Percentiles rank a stretch among this genome's conserved stretches.
Evolutionary conservation across 1,140 invertebrate species (phyloP).

Genomic region (Druon quercuslanigerum): DNA sequence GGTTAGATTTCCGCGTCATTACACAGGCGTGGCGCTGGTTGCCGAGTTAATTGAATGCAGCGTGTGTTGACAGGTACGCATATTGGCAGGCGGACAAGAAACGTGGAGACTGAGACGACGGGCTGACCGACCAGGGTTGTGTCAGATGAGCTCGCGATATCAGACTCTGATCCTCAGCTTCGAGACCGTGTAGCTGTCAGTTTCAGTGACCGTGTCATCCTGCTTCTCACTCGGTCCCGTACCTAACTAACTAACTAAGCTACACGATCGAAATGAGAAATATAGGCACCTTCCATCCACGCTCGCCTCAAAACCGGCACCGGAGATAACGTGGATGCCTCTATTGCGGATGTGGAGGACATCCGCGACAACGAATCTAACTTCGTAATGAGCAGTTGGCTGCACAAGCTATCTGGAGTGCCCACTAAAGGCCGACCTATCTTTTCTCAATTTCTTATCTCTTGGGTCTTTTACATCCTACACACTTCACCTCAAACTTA

Average conservation of each 20-base stretch:
- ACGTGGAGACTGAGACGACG: conserved; percentile 54
- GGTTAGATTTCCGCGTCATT: conserved; percentile 73
- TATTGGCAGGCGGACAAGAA: conserved; percentile 71
- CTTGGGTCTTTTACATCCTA: neutral
- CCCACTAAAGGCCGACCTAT: conserved; percentile 1
- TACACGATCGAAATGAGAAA: conserved; percentile 56
- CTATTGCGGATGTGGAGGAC: conserved; percentile 26
- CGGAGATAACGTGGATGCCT: conserved; percentile 51
- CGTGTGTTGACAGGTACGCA: conserved; percentile 74
- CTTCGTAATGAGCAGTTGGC: conserved; percentile 50
- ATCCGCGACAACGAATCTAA: conserved; percentile 49
- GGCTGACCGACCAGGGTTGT: conserved; percentile 67
- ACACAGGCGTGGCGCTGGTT: conserved; percentile 63
- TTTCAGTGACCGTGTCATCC: conserved; percentile 73
- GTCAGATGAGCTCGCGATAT: conserved; percentile 74
- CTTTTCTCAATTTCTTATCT: conserved; percentile 12
- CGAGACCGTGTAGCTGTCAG: conserved; percentile 75
- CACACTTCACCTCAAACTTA: neutral
- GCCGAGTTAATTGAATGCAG: conserved; percentile 73
- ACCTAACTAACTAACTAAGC: conserved; percentile 55
- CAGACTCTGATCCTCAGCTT: conserved; percentile 60
- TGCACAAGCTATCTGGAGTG: conserved; percentile 46
- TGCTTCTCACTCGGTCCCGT: conserved; percentile 53
- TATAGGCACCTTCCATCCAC: conserved; percentile 46
- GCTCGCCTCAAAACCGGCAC: conserved; percentile 29